Percentiles rank a stretch among this genome's conserved stretches.
Conservation (phyloP, 2,888 invertebrate genomes). For the Cryptophagus acutangulus region DNA sequence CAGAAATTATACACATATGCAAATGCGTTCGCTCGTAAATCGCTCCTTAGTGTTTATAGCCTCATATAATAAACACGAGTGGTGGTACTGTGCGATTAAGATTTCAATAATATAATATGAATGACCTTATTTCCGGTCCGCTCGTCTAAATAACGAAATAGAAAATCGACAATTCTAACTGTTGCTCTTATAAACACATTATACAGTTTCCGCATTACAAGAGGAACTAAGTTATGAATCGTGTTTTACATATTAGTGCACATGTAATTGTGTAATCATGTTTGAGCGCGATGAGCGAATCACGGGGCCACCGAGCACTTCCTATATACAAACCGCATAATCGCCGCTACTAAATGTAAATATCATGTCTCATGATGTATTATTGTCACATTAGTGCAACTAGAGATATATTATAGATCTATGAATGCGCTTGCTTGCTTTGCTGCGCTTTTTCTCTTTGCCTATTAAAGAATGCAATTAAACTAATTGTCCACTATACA, state of each 20-base stretch:
- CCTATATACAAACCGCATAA: constrained; percentile 28
- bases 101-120: too few relatives aligned
- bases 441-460: too few relatives aligned
- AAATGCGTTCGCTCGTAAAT: constrained; percentile 27
- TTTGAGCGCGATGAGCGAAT: constrained; percentile 26
- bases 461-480: too few relatives aligned
- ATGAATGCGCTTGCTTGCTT: too few relatives aligned
- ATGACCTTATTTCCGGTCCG: constrained; percentile 21
- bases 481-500: too few relatives aligned
- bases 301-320: constrained; percentile 27
- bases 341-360: constrained; percentile 38
- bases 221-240: constrained; percentile 38
- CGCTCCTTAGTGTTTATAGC: constrained; percentile 23
- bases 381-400: too few relatives aligned
- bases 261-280: constrained; percentile 38
- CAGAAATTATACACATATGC: constrained; percentile 20
- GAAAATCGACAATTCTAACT: too few relatives aligned
- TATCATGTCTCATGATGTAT: too few relatives aligned
- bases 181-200: constrained; percentile 12
- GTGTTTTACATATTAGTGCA: constrained; percentile 37
- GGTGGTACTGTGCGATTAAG: constrained; percentile 20
- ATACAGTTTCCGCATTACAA: constrained; percentile 25
- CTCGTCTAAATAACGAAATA: too few relatives aligned
- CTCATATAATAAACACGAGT: constrained; percentile 14
- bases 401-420: too few relatives aligned